Evolutionary conservation across 1,140 invertebrate species (phyloP).

Genomic region (Pseudomyrmex pallidus): DNA sequence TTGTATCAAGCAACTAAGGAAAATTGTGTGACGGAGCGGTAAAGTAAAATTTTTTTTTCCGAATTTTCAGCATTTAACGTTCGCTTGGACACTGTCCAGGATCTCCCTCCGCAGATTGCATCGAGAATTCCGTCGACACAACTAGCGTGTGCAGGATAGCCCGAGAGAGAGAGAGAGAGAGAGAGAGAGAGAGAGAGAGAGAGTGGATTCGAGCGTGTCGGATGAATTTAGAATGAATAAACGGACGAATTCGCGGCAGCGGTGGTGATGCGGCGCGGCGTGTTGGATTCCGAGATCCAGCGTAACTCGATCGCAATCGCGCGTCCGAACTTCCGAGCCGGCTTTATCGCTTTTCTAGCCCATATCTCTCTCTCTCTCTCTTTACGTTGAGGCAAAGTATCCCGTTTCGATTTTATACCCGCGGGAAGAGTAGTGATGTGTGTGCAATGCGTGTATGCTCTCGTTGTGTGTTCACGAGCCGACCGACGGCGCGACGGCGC

Average conservation of each 20-base stretch:
- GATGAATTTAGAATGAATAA: conserved; percentile 58
- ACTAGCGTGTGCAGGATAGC: conserved; percentile 22
- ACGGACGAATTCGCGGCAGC: conserved; percentile 24
- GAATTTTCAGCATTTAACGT: conserved; percentile 11
- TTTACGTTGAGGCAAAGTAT: conserved; percentile 11
- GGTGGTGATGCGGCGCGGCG: conserved; percentile 5
- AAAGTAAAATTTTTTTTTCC: not conserved
- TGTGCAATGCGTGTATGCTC: conserved; percentile 7
- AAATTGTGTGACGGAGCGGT: too few relatives aligned
- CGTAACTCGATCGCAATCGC: conserved; percentile 36
- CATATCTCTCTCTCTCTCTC: not conserved
- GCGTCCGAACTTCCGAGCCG: conserved; percentile 27
- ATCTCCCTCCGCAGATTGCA: conserved; percentile 22
- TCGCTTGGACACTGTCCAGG: conserved; percentile 43
- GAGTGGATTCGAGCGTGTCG: conserved; percentile 32
- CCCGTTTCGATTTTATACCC: conserved; percentile 45
- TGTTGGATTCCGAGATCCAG: conserved; percentile 18
- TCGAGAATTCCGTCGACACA: conserved; percentile 44
- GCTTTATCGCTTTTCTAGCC: conserved; percentile 43
- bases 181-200: not conserved
- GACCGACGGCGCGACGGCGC: not conserved
- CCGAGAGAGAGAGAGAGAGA: too few relatives aligned
- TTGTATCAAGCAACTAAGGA: not conserved
- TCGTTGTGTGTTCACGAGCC: conserved; percentile 9
- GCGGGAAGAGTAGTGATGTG: conserved; percentile 45